Percentiles rank a stretch among this genome's conserved stretches.
phyloP scores from a whole-genome alignment of 2,113 vertebrate genomes.

The Labeo catla region DNA sequence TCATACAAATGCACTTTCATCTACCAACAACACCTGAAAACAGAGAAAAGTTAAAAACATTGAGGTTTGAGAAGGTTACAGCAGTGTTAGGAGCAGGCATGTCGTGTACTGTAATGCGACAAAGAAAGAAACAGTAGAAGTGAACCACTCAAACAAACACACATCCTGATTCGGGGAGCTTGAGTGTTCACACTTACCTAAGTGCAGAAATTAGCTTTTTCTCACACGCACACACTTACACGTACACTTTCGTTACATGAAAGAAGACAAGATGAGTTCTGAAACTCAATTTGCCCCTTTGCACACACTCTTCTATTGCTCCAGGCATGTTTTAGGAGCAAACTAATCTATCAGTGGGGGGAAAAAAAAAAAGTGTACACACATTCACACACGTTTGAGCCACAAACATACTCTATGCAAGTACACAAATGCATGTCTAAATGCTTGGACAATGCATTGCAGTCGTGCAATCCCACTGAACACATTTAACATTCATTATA shows the following conservation, averaged over 20 bases:
- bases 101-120: slow-evolving; percentile 40
- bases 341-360: slow-evolving; percentile 14
- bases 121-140: slow-evolving; percentile 41
- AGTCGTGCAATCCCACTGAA: slow-evolving; percentile 43
- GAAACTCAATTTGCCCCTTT: not conserved
- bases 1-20: slow-evolving; percentile 36
- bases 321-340: not conserved
- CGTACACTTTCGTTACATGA: not conserved
- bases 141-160: slow-evolving; percentile 31
- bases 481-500: slow-evolving; percentile 33
- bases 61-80: slow-evolving; percentile 40
- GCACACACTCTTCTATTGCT: not conserved
- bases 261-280: not conserved
- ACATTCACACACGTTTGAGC: slow-evolving; percentile 19
- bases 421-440: not conserved
- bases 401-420: slow-evolving; percentile 31
- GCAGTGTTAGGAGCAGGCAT: slow-evolving; percentile 49
- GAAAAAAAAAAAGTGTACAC: slow-evolving; percentile 14
- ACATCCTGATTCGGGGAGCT: slow-evolving; percentile 8
- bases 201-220: not conserved
- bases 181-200: not conserved
- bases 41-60: slow-evolving; percentile 55
- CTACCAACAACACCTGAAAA: slow-evolving; percentile 58
- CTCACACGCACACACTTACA: not conserved
- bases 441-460: not conserved